phyloP scores from a whole-genome alignment of 1,140 invertebrate species.

The Pollicipes pollicipes region DNA sequence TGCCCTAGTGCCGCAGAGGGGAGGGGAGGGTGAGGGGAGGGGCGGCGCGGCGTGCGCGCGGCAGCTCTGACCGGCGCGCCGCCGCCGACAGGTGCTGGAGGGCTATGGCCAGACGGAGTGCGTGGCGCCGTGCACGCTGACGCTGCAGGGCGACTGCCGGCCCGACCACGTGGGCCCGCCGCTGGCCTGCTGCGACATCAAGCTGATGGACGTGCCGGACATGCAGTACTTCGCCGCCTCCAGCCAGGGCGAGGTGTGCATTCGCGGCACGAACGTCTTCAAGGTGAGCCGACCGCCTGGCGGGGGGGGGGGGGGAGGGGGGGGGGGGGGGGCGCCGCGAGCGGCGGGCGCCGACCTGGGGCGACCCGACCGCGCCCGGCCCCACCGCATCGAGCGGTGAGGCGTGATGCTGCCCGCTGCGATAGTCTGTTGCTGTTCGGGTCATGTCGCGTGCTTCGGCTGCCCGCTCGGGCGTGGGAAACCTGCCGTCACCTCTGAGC shows the following conservation, averaged over 20 bases:
- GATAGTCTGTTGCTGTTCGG: too few relatives aligned
- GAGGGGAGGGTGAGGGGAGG: too few relatives aligned
- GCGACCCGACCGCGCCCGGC: conserved; percentile 79
- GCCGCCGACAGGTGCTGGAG: conserved; percentile 48
- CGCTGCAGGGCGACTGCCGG: conserved; percentile 72
- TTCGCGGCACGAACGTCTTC: conserved; percentile 81
- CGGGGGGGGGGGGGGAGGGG: conserved; percentile 82
- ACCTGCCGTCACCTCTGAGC: too few relatives aligned
- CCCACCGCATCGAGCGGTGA: conserved; percentile 84
- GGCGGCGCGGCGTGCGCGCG: too few relatives aligned
- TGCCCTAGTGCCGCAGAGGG: too few relatives aligned
- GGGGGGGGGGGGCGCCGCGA: conserved; percentile 58
- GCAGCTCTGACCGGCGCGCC: too few relatives aligned
- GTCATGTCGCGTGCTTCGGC: too few relatives aligned
- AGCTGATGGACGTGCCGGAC: conserved; percentile 89
- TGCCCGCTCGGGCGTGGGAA: too few relatives aligned
- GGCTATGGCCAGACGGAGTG: conserved; percentile 98
- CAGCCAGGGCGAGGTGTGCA: conserved; percentile 55
- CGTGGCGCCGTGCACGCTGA: conserved; percentile 76
- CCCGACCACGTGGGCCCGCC: conserved; percentile 67
- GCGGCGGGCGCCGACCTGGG: conserved; percentile 89
- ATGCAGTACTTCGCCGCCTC: conserved; percentile 85
- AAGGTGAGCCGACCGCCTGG: too few relatives aligned
- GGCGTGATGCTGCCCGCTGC: conserved; percentile 86
- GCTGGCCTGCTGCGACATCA: conserved; percentile 76